Base-by-base conservation (phyloP, 2,888 invertebrate species). In the Hyalella azteca region DNA sequence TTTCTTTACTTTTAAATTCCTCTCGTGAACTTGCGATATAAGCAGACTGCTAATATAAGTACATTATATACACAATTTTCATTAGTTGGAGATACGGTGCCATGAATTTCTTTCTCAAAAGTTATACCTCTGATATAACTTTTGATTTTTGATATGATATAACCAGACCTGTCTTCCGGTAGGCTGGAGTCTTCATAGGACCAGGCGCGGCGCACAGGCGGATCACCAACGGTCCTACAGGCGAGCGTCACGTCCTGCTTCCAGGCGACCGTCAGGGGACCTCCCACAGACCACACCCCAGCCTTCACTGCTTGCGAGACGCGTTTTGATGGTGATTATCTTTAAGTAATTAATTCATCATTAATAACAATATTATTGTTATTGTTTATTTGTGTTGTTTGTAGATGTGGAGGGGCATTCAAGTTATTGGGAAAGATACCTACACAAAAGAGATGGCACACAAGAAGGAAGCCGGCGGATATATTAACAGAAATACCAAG, bases 241-340 rank as follows among this genome's bases (percentile, higher is more conserved):
- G 79, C 78, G 9, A 81, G 40, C n/a, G 78, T 81, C 29, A 81
- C 40, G 59, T 81, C 81, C 54, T 78, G 73, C 32, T 79, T 77
- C 79, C 79, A 79, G 39, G 79, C 81, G 26, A 79, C 81, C 5
- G 81, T 78, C 59, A 81, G 50, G 50, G 79, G 77, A 5, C 79
- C 81, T 5, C 81, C 81, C 48, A 81, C 79, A 32, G 81, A 48
- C 79, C 79, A 81, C 48, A 81, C 75, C 2, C 81, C 81, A 15
- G 78, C 81, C 9, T 54, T 73, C 9, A 81, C 81, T 81, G 50
- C 54, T 54, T 3, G 0, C 3, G 4, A 3, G 19, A 29, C 3
- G 4, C 2, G 11, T 26, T 11, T n/a, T 22, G 54, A 54, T 29
- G 29, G 22, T 19, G 15, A 49, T 49, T 4, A 9, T 4, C 49